Evolutionary conservation across 1,140 invertebrate genomes (phyloP), one percentile per base, ranked within the genome.

Genomic region (Aphaenogaster rudis): DNA sequence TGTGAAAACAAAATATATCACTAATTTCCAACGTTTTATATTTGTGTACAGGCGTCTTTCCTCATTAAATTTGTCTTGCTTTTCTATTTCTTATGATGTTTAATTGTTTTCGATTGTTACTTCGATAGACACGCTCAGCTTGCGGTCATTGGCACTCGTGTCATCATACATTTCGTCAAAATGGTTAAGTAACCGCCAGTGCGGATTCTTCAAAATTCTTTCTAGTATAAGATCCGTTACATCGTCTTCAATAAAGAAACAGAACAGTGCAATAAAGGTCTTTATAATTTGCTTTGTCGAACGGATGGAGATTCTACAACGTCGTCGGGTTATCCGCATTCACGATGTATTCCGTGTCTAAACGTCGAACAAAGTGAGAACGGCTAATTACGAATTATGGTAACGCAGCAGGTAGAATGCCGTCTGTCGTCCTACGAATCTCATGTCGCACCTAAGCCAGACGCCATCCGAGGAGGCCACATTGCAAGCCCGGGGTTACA

Each of bases 401-500:
- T 77, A 50, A 77, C 17, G 39, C 42, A 45, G 21, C 11, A 9
- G 21, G 9, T 90, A 88, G 71, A 69, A 91, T 90, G 90, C n/a
- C 50, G 69, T 57, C 54, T 52, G 13, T 52, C 50, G 21, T 79
- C 63, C 42, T 5, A 9, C 71, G 67, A 77, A 69, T 87, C 80
- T 89, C 86, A 91, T 91, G 90, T 72, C 86, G 64, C 86, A 90
- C 39, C 57, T 93, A 76, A 92, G 59, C 17, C 92, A 93, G 50
- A 88, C 93, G 9, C 17, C 86, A 71, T 97, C 96, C 57, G 96
- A 97, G 93, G 96, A 97, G 91, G 91, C 95, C 64, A 96, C 96
- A 39, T 92, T 97, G 45, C 91, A 93, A 42, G 92, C 95, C 69
- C 95, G 96, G 54, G 97, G 97, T 36, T 97, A 97, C 88, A 96